phyloP scores from a whole-genome alignment of 37 sponge, comb jelly and placozoan genomes.

The Agelas oroides region DNA sequence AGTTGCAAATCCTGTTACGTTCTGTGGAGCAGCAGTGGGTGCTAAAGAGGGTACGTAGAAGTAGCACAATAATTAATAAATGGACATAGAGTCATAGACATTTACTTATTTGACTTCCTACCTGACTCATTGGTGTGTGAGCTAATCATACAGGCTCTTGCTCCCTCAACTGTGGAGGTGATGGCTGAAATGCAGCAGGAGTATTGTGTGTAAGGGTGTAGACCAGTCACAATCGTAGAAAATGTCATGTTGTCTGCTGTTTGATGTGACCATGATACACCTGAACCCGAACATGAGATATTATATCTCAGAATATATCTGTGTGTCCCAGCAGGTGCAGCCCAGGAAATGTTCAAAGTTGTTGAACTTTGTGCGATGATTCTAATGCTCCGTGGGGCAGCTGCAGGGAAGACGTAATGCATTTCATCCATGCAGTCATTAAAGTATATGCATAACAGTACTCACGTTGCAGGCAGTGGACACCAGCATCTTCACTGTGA shows the following conservation, averaged over 20 bases:
- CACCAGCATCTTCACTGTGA: conserved; percentile 23
- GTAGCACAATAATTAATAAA: too few relatives aligned
- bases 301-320: too few relatives aligned
- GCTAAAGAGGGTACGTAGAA: background rate
- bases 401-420: background rate
- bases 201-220: conserved; percentile 1
- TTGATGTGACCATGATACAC: too few relatives aligned
- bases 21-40: conserved; percentile 17
- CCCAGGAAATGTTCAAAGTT: too few relatives aligned
- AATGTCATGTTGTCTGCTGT: too few relatives aligned
- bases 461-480: background rate
- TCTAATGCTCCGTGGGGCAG: background rate
- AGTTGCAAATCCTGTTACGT: background rate
- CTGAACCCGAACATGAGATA: too few relatives aligned
- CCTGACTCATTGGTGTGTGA: background rate
- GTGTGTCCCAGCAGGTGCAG: too few relatives aligned
- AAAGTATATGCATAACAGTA: too few relatives aligned
- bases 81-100: too few relatives aligned
- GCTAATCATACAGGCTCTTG: conserved; percentile 3
- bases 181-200: background rate
- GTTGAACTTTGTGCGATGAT: too few relatives aligned
- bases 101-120: background rate
- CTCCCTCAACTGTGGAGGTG: background rate
- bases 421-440: too few relatives aligned
- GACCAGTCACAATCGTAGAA: background rate